Conservation (phyloP, 2,113 vertebrate genomes). For the Cnemophilus loriae region DNA sequence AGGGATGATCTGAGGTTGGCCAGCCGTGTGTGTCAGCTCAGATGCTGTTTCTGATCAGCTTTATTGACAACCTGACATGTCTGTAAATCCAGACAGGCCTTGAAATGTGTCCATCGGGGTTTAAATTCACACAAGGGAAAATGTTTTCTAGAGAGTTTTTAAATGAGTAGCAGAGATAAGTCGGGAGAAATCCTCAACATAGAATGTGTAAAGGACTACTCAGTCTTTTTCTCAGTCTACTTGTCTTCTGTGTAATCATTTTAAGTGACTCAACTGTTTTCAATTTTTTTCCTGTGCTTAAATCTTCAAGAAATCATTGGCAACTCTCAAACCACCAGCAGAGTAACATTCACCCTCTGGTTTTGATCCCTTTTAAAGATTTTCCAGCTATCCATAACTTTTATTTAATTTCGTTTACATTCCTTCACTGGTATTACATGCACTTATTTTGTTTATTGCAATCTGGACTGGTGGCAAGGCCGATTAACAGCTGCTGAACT, state of each 20-base stretch:
- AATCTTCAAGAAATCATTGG: not conserved
- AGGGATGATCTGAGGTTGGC: not conserved
- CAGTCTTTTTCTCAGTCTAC: not conserved
- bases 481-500: slow-evolving; percentile 10
- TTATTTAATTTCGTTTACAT: not conserved
- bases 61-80: not conserved
- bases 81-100: not conserved
- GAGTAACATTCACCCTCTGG: not conserved
- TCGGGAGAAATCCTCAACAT: not conserved
- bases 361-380: not conserved
- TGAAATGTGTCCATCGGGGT: not conserved
- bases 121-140: not conserved
- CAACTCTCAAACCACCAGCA: not conserved
- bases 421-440: not conserved
- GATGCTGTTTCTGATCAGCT: not conserved
- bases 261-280: not conserved
- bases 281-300: not conserved
- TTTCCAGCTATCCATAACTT: not conserved
- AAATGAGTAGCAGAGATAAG: not conserved
- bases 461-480: not conserved
- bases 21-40: not conserved
- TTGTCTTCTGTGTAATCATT: not conserved
- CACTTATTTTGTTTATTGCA: not conserved
- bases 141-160: not conserved
- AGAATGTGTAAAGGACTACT: not conserved